Evolutionary conservation across 1,140 invertebrate species (phyloP).

Genomic region (Glossosoma conforme): DNA sequence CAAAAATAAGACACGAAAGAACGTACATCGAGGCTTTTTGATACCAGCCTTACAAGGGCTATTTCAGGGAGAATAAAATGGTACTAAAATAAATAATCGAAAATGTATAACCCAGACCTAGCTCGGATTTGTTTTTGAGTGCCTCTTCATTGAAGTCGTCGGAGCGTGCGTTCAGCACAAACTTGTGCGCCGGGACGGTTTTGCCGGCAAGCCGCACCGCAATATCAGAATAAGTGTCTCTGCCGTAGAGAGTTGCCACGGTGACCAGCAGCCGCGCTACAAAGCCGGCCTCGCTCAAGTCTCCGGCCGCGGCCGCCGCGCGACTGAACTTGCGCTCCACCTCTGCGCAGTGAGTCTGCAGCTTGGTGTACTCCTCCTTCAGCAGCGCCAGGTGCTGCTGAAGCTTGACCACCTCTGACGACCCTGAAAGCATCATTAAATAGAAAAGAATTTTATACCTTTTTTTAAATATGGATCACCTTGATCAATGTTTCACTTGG

Average conservation of each 20-base stretch:
- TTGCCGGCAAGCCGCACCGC: slow-evolving; percentile 65
- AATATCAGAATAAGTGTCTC: slow-evolving; percentile 74
- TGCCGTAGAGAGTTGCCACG: slow-evolving; percentile 73
- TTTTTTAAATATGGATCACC: too few species aligned
- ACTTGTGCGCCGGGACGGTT: slow-evolving; percentile 77
- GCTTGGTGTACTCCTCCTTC: slow-evolving; percentile 86
- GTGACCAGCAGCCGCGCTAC: slow-evolving; percentile 72
- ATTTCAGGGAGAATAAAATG: too few species aligned
- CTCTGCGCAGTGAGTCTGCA: slow-evolving; percentile 77
- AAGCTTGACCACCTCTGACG: slow-evolving; percentile 65
- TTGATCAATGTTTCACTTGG: too few species aligned
- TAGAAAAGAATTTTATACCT: too few species aligned
- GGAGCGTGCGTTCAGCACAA: slow-evolving; percentile 84
- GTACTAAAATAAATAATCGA: too few species aligned
- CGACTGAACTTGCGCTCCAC: slow-evolving; percentile 79
- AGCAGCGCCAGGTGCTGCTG: slow-evolving; percentile 82
- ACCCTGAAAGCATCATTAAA: slow-evolving; percentile 14
- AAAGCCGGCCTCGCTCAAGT: slow-evolving; percentile 65
- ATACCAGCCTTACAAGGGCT: too few species aligned
- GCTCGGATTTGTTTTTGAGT: slow-evolving; percentile 57
- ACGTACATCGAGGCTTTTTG: too few species aligned
- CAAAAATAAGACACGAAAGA: too few species aligned
- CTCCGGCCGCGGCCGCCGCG: slow-evolving; percentile 54
- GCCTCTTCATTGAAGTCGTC: slow-evolving; percentile 73
- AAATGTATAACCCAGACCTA: too few species aligned